Evolutionary conservation across 2,888 invertebrate genomes (phyloP).

Genomic region (Charanyca ferruginea): DNA sequence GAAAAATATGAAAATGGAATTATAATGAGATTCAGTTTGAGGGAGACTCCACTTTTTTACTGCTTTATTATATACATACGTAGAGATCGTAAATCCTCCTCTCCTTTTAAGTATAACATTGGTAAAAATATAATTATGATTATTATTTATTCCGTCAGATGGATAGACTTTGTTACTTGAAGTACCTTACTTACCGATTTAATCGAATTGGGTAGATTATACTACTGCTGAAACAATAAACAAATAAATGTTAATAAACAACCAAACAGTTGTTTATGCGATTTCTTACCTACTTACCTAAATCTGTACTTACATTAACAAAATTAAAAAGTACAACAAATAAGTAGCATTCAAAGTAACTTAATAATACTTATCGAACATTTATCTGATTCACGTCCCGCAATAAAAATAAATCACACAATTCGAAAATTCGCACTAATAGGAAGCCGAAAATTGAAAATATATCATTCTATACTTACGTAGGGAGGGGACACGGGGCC

Average conservation of each 20-base stretch:
- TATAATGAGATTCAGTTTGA: constrained; percentile 52
- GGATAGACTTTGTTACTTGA: too few species aligned
- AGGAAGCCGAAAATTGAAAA: constrained; percentile 88
- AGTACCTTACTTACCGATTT: too few species aligned
- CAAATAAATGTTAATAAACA: too few species aligned
- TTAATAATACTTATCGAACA: constrained; percentile 39
- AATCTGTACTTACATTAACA: neutral
- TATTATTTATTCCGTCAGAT: too few species aligned
- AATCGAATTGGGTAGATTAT: too few species aligned
- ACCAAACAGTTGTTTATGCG: too few species aligned
- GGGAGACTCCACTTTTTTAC: constrained; percentile 16
- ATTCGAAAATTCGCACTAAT: constrained; percentile 80
- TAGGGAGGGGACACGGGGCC: constrained; percentile 76
- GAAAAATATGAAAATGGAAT: constrained; percentile 57
- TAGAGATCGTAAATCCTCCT: neutral
- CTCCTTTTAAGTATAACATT: neutral
- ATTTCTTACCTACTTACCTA: too few species aligned
- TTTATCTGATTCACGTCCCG: constrained; percentile 48
- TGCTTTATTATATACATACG: neutral
- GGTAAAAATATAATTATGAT: too few species aligned
- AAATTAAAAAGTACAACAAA: constrained; percentile 5
- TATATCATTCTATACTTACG: constrained; percentile 82
- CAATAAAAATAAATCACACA: constrained; percentile 79
- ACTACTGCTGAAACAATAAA: too few species aligned
- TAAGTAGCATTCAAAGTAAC: constrained; percentile 28